phyloP scores from a whole-genome alignment of 2,113 vertebrate genomes.

The Stegostoma tigrinum region DNA sequence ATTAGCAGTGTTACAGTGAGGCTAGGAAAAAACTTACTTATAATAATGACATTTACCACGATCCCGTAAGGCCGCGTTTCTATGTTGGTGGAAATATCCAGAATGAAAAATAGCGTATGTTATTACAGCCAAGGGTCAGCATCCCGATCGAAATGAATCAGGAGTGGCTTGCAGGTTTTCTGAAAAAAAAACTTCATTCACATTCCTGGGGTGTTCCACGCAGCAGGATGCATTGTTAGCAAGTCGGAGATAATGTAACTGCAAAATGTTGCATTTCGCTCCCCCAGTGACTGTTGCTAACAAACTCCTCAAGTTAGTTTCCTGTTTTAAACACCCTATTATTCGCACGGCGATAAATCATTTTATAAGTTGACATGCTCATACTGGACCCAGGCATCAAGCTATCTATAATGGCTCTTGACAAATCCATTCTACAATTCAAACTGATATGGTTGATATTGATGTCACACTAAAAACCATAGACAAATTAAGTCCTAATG shows the following conservation, averaged over 20 bases:
- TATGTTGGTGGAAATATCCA: background rate
- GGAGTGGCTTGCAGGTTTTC: background rate
- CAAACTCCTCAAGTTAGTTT: background rate
- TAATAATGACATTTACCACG: background rate
- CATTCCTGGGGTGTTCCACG: background rate
- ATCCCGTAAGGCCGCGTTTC: background rate
- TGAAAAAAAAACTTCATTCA: background rate
- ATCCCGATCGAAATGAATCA: background rate
- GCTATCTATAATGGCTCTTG: background rate
- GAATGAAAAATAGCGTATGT: background rate
- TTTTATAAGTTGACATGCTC: background rate
- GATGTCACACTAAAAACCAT: constrained; percentile 22
- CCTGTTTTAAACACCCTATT: constrained; percentile 19
- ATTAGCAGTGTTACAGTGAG: background rate
- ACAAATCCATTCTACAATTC: constrained; percentile 7
- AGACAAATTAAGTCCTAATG: constrained; percentile 32
- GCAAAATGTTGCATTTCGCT: constrained; percentile 23
- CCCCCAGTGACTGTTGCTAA: constrained; percentile 1
- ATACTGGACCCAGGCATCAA: background rate
- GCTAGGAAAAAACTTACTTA: background rate
- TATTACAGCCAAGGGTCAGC: background rate
- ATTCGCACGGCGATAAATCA: background rate
- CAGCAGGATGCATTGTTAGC: constrained; percentile 8
- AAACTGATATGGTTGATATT: constrained; percentile 25
- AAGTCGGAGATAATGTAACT: background rate